phyloP scores from a whole-genome alignment of 1,140 invertebrate genomes.

The Polypedilum pembai region DNA sequence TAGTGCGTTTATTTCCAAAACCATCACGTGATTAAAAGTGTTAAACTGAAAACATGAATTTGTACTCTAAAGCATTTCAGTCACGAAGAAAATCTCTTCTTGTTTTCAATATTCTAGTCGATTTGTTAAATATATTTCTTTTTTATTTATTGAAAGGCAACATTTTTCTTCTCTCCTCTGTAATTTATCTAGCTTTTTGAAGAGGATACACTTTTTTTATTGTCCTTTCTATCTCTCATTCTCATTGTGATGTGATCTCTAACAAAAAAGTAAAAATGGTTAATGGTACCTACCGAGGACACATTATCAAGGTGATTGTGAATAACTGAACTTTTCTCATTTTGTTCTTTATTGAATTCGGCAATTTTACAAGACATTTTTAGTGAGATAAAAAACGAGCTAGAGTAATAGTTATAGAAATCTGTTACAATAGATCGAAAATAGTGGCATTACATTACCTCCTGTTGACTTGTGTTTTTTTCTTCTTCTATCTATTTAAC shows the following conservation, averaged over 20 bases:
- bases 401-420: not conserved
- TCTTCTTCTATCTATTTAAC: no score
- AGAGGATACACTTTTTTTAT: not conserved
- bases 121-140: not conserved
- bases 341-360: slow-evolving; percentile 2
- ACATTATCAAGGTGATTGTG: not conserved
- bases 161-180: not conserved
- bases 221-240: not conserved
- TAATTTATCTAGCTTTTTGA: slow-evolving; percentile 1
- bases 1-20: no score
- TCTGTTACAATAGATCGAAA: not conserved
- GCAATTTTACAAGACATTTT: slow-evolving; percentile 12
- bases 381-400: not conserved
- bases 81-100: not conserved
- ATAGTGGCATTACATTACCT: slow-evolving; percentile 26
- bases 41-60: slow-evolving; percentile 19
- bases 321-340: not conserved
- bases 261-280: not conserved
- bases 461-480: slow-evolving; percentile 20
- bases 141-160: not conserved
- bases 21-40: slow-evolving; percentile 1
- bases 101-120: not conserved
- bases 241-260: not conserved
- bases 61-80: not conserved
- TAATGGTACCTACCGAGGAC: slow-evolving; percentile 10